Conservation (phyloP, 2,113 vertebrate species). For the Balaenoptera acutorostrata region DNA sequence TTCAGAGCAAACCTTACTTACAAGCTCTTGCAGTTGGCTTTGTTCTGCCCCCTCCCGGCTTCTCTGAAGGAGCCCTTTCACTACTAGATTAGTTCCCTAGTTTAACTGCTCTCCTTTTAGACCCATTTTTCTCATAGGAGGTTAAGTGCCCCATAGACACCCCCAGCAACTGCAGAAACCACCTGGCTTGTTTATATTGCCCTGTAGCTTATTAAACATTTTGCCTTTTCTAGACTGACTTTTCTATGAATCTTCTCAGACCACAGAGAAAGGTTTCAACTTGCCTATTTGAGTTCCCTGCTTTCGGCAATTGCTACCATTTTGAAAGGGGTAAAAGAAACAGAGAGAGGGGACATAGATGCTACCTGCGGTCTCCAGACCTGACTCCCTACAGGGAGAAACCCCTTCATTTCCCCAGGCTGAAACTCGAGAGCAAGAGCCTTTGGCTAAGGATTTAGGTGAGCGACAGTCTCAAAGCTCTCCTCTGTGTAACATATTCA, state of each 20-base stretch:
- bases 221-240: not conserved
- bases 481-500: accelerated
- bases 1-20: not conserved
- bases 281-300: not conserved
- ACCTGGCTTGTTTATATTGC: not conserved
- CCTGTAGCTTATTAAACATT: not conserved
- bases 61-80: not conserved
- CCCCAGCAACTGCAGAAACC: not conserved
- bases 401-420: not conserved
- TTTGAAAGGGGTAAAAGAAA: not conserved
- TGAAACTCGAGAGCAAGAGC: not conserved
- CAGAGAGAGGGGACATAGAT: not conserved
- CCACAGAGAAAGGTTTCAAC: not conserved
- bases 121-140: not conserved
- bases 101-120: not conserved
- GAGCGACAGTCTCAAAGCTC: not conserved
- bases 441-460: not conserved
- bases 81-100: not conserved
- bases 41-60: not conserved
- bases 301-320: not conserved
- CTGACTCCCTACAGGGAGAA: not conserved
- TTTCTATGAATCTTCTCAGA: not conserved
- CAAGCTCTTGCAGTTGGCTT: not conserved
- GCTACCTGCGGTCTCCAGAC: not conserved
- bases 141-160: too few species aligned